Conservation (phyloP, 2,888 invertebrate genomes). For the Volucella bombylans region DNA sequence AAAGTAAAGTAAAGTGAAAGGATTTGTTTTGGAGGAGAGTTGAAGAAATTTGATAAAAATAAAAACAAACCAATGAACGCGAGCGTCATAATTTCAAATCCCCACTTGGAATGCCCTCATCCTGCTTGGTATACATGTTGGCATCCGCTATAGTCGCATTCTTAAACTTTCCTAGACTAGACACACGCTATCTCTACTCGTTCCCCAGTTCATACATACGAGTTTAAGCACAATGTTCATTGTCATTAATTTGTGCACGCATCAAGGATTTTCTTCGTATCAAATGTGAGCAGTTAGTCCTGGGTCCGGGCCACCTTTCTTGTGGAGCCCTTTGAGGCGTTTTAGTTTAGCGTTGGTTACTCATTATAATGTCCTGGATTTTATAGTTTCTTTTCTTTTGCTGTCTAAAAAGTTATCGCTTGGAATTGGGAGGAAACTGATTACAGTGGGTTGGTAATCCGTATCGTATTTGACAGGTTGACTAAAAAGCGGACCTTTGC, state of each 20-base stretch:
- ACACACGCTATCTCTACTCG: background rate
- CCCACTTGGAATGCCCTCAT: constrained; percentile 28
- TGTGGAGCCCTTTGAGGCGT: constrained; percentile 30
- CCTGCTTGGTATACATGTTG: background rate
- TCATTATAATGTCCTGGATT: constrained; percentile 42
- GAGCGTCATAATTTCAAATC: constrained; percentile 54
- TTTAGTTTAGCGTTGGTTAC: constrained; percentile 37
- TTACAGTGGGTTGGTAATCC: background rate
- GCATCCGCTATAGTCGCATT: constrained; percentile 57
- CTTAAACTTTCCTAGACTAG: constrained; percentile 53
- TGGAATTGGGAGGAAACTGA: constrained; percentile 50
- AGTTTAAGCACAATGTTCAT: constrained; percentile 35
- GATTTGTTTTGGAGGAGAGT: constrained; percentile 47
- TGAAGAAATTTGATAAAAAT: constrained; percentile 44
- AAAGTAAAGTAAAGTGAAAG: constrained; percentile 10
- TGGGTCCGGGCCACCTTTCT: constrained; percentile 19
- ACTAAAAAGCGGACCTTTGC: constrained; percentile 4
- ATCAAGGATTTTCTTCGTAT: constrained; percentile 60
- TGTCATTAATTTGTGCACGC: constrained; percentile 67
- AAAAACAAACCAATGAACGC: constrained; percentile 46
- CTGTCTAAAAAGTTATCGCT: constrained; percentile 53
- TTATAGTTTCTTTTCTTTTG: constrained; percentile 31
- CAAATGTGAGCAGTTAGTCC: constrained; percentile 35
- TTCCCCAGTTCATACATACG: background rate
- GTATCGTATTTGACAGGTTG: constrained; percentile 19